These are phyloP conservation scores for Sebastes umbrosus DNA, from an alignment of 2,797 vertebrate genomes.

Conservation along the genomic window DNA sequence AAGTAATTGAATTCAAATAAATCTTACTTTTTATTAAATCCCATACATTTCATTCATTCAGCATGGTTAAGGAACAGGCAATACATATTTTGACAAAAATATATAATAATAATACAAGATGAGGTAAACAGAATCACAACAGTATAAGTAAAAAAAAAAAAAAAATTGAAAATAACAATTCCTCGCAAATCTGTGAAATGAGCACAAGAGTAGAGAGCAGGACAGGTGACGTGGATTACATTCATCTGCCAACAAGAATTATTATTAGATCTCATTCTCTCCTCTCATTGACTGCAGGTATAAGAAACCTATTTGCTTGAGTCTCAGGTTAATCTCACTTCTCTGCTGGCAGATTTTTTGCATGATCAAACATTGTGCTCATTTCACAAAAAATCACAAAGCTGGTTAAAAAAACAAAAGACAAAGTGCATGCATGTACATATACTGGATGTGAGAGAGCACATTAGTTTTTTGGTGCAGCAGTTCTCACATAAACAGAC, in stretches of 20 bases:
- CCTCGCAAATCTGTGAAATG: neutral
- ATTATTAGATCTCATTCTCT: neutral
- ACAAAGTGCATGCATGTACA: conserved; percentile 41
- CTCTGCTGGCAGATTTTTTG: neutral
- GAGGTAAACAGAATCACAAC: conserved; percentile 36
- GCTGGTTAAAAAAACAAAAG: neutral
- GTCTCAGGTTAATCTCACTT: neutral
- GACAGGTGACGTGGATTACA: neutral
- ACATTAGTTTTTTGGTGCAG: neutral
- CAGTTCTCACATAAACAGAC: conserved; percentile 11
- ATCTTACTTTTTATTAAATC: conserved; percentile 65
- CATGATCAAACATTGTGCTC: neutral
- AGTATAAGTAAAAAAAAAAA: conserved; percentile 1
- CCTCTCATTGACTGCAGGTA: neutral
- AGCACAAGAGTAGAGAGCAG: neutral
- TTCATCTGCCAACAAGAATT: neutral
- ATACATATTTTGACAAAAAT: conserved; percentile 57
- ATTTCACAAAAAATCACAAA: conserved; percentile 10
- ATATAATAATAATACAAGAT: conserved; percentile 13
- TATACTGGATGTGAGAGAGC: conserved; percentile 4
- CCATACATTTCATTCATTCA: conserved; percentile 53
- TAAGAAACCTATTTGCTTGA: neutral
- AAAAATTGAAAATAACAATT: neutral
- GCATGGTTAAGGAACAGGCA: conserved; percentile 59
- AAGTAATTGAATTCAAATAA: conserved; percentile 11